Evolutionary conservation across 2,888 invertebrate species (phyloP).

Genomic region (Aphidoletes aphidimyza): DNA sequence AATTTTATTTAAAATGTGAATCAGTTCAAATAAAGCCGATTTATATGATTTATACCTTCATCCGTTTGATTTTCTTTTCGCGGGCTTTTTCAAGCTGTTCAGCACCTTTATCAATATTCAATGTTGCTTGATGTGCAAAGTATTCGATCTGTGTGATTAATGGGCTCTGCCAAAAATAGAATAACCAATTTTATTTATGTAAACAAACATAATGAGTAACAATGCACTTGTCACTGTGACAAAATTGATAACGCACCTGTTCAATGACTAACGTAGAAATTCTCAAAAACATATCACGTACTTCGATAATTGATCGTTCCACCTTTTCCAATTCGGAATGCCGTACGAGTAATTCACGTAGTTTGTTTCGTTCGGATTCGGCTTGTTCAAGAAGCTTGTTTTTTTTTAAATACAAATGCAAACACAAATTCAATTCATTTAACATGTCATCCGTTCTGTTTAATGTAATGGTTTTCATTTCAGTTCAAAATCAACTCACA

Average conservation of each 20-base stretch:
- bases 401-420: neutral
- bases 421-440: neutral
- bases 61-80: slow-evolving; percentile 59
- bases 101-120: slow-evolving; percentile 64
- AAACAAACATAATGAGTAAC: too few relatives aligned
- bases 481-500: slow-evolving; percentile 61
- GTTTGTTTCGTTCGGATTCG: slow-evolving; percentile 64
- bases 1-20: neutral
- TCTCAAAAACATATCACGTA: slow-evolving; percentile 65
- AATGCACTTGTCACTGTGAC: neutral
- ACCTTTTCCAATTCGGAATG: slow-evolving; percentile 65
- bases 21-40: neutral
- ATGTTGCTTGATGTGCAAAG: slow-evolving; percentile 65
- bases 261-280: slow-evolving; percentile 66
- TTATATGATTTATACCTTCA: slow-evolving; percentile 59
- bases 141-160: slow-evolving; percentile 66
- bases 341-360: slow-evolving; percentile 65
- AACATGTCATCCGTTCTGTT: neutral
- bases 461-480: neutral
- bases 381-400: slow-evolving; percentile 66
- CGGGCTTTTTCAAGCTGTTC: slow-evolving; percentile 61
- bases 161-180: slow-evolving; percentile 61
- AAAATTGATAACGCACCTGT: slow-evolving; percentile 60
- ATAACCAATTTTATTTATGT: too few relatives aligned
- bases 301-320: slow-evolving; percentile 66